Evolutionary conservation across 2,113 vertebrate genomes (phyloP).

Genomic region (Forbesichthys papilliferus): DNA sequence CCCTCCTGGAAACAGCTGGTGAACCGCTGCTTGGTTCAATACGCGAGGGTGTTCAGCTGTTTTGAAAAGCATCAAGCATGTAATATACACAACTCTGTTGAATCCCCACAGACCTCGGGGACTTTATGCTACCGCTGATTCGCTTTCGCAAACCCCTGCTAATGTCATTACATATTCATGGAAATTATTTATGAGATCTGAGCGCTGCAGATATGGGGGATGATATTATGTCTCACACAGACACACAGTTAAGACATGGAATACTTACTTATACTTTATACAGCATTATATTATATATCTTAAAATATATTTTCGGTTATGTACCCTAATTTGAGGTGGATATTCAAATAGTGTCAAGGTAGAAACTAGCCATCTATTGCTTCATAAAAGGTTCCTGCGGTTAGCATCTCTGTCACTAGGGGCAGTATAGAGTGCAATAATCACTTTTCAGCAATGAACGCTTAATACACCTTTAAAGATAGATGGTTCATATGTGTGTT

Average conservation of each 20-base stretch:
- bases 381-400: too few species aligned
- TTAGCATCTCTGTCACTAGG: too few species aligned
- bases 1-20: conserved; percentile 51
- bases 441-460: too few species aligned
- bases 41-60: conserved; percentile 16
- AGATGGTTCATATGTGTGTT: not conserved
- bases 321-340: too few species aligned
- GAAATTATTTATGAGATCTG: conserved; percentile 30
- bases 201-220: conserved; percentile 40
- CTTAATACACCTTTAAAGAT: too few species aligned
- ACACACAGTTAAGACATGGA: conserved; percentile 16
- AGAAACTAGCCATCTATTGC: too few species aligned
- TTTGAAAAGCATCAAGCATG: conserved; percentile 37
- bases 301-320: too few species aligned
- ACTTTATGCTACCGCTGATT: conserved; percentile 39
- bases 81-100: conserved; percentile 36
- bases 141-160: conserved; percentile 15
- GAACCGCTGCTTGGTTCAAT: conserved; percentile 23
- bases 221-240: conserved; percentile 17
- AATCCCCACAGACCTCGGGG: conserved; percentile 8
- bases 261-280: too few species aligned
- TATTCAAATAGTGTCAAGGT: too few species aligned
- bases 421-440: too few species aligned
- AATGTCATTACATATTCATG: conserved; percentile 41
- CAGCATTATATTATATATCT: too few species aligned